These are phyloP conservation scores for Brachycybe producta DNA, from an alignment of 2,888 invertebrate genomes.

Conservation along the genomic window DNA sequence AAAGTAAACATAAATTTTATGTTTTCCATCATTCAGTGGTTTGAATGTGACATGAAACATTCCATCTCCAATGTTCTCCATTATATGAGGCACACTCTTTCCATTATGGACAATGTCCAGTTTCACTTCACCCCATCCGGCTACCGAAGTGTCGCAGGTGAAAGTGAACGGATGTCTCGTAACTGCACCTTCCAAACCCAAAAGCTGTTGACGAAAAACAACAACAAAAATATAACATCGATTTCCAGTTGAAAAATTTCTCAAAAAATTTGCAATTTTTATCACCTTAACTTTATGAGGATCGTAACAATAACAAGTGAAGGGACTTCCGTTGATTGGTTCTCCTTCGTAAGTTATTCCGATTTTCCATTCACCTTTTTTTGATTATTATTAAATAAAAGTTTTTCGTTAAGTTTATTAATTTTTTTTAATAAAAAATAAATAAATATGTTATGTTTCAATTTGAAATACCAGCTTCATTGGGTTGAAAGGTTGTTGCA, in stretches of 20 bases:
- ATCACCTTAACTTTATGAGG: constrained; percentile 68
- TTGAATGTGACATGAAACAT: constrained; percentile 41
- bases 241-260: not conserved
- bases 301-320: constrained; percentile 89
- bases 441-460: not conserved
- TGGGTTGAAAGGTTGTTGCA: constrained; percentile 91
- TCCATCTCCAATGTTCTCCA: constrained; percentile 57
- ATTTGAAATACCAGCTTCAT: constrained; percentile 61
- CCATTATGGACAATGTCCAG: constrained; percentile 85
- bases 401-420: not conserved
- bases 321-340: constrained; percentile 91
- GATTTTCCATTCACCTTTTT: constrained; percentile 81
- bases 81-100: constrained; percentile 65
- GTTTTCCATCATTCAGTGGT: constrained; percentile 44
- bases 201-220: constrained; percentile 11
- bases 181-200: constrained; percentile 43
- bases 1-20: constrained; percentile 79
- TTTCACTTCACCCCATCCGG: constrained; percentile 76
- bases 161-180: constrained; percentile 80
- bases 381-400: constrained; percentile 9
- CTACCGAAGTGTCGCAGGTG: constrained; percentile 55
- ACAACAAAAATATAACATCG: constrained; percentile 1
- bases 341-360: constrained; percentile 90
- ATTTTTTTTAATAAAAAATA: not conserved
- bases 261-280: not conserved